phyloP scores from a whole-genome alignment of 2,888 invertebrate species.

The Eucera pruinosa region DNA sequence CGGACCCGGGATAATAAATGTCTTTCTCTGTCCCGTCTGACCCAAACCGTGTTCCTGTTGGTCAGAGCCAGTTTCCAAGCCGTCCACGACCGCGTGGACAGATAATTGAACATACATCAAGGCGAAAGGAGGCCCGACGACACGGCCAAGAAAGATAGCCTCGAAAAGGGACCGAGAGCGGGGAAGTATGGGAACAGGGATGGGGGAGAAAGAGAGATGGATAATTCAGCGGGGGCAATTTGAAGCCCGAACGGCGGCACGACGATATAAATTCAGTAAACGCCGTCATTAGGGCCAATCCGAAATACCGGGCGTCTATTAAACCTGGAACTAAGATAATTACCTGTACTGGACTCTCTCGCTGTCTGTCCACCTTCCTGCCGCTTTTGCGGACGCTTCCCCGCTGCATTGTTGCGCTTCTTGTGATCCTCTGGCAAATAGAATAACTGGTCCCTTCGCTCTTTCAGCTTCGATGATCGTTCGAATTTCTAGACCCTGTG shows the following conservation, averaged over 20 bases:
- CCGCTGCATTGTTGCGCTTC: conserved; percentile 78
- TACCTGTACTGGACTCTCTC: conserved; percentile 72
- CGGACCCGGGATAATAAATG: conserved; percentile 72
- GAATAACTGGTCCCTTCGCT: conserved; percentile 40
- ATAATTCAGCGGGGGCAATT: conserved; percentile 76
- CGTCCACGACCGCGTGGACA: conserved; percentile 62
- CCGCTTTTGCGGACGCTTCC: conserved; percentile 42
- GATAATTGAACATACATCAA: conserved; percentile 79
- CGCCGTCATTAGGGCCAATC: conserved; percentile 82
- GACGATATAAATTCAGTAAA: conserved; percentile 82
- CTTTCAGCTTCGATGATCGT: conserved; percentile 32
- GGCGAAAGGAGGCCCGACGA: conserved; percentile 53
- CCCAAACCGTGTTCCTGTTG: conserved; percentile 16
- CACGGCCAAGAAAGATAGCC: conserved; percentile 55
- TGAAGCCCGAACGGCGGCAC: conserved; percentile 70
- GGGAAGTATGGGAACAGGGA: background rate
- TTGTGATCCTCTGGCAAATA: conserved; percentile 54
- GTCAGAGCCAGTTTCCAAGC: conserved; percentile 23
- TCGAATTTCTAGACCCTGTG: conserved; percentile 15
- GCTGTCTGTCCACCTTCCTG: conserved; percentile 31
- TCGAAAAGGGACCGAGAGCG: background rate
- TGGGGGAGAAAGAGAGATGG: conserved; percentile 29
- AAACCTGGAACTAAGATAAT: conserved; percentile 82
- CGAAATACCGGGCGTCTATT: conserved; percentile 83
- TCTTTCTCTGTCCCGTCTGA: conserved; percentile 71